Conservation (phyloP, 1,140 invertebrate genomes). For the Aleiodes sp. region DNA sequence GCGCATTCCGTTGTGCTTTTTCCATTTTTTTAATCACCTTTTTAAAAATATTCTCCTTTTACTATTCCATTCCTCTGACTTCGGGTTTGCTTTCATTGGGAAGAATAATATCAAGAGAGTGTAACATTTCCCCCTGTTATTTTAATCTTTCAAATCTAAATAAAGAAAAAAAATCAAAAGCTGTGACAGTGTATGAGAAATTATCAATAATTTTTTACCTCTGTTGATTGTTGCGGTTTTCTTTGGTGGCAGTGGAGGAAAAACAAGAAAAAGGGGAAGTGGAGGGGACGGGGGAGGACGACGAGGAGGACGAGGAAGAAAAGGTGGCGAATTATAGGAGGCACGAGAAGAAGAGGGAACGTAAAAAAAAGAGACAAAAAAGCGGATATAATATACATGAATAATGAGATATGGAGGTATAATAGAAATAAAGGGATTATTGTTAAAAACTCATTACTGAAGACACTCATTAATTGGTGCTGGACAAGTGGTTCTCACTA, state of each 20-base stretch:
- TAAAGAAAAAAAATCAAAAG: not conserved
- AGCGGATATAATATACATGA: not conserved
- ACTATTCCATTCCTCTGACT: too few species aligned
- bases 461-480: not conserved
- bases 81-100: too few species aligned
- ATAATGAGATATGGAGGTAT: conserved; percentile 17
- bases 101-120: too few species aligned
- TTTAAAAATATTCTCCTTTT: too few species aligned
- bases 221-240: conserved; percentile 22
- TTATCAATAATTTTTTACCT: not conserved
- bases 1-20: conserved; percentile 32
- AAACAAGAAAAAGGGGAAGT: conserved; percentile 27
- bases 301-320: conserved; percentile 39
- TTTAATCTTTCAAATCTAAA: too few species aligned
- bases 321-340: conserved; percentile 29
- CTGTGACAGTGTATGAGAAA: not conserved
- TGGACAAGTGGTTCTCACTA: not conserved
- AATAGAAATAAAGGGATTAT: not conserved
- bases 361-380: conserved; percentile 9
- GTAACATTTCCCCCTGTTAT: too few species aligned
- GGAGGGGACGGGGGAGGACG: conserved; percentile 32
- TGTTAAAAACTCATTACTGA: not conserved
- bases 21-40: too few species aligned
- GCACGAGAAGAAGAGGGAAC: conserved; percentile 14
- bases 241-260: conserved; percentile 28